Conservation (phyloP, 2,113 vertebrate genomes). For the Microtus pennsylvanicus region DNA sequence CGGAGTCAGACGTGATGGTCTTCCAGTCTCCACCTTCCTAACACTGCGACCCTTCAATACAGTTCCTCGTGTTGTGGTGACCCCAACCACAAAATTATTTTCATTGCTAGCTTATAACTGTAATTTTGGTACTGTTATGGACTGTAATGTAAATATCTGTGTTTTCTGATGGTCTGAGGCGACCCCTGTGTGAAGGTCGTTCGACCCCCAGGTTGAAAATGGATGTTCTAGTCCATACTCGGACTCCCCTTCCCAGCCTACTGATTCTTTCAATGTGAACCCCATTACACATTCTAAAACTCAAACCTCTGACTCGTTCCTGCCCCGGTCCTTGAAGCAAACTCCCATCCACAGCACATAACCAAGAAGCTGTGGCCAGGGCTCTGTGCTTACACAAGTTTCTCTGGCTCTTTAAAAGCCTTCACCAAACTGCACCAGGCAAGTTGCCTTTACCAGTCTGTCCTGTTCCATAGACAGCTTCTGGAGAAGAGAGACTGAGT, state of each 20-base stretch:
- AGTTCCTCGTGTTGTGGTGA: neutral
- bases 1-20: neutral
- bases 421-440: neutral
- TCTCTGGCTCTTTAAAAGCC: neutral
- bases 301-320: neutral
- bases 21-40: neutral
- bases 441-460: neutral
- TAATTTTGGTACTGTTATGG: neutral
- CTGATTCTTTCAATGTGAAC: neutral
- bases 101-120: neutral
- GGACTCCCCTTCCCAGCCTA: neutral
- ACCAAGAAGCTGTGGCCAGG: neutral
- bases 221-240: neutral
- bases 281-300: neutral
- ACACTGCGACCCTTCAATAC: neutral
- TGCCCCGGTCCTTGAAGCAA: neutral
- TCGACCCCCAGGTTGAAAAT: neutral
- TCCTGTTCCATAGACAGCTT: neutral
- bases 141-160: neutral
- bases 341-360: neutral
- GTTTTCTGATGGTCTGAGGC: neutral
- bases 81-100: no score
- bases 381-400: neutral
- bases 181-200: neutral
- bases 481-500: neutral